A percentile compares a stretch with the other conserved stretches of the same genome.
Conservation (phyloP, 2,888 invertebrate genomes). For the Chloromyia formosa region DNA sequence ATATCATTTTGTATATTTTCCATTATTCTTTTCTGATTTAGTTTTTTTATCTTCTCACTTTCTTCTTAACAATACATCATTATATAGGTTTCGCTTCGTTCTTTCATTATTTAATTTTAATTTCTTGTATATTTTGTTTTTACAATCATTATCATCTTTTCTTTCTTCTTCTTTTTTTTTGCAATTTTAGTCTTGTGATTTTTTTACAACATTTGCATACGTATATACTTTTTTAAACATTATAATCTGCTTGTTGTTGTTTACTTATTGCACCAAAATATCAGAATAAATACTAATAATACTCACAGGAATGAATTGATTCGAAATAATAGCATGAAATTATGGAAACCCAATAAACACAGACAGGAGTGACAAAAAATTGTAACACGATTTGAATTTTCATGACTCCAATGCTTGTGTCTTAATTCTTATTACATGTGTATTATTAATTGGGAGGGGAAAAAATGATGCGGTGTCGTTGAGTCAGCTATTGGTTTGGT, state of each 20-base stretch:
- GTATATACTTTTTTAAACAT: background rate
- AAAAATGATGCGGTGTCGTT: too few relatives aligned
- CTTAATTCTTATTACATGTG: too few relatives aligned
- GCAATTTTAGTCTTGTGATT: constrained; percentile 5
- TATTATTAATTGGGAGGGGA: too few relatives aligned
- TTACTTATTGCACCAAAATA: constrained; percentile 42
- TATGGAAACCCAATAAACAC: too few relatives aligned
- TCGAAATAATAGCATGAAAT: constrained; percentile 19
- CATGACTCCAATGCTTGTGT: too few relatives aligned
- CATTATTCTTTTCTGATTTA: background rate
- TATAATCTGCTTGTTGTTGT: background rate
- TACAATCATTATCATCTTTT: constrained; percentile 8
- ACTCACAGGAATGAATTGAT: constrained; percentile 44
- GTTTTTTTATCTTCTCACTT: background rate
- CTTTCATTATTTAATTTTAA: background rate
- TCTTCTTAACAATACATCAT: background rate
- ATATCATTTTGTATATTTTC: background rate
- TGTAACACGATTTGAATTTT: too few relatives aligned
- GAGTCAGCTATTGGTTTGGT: too few relatives aligned
- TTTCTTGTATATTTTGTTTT: constrained; percentile 1
- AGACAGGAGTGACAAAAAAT: too few relatives aligned
- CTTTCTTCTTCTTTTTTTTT: background rate
- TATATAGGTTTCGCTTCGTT: background rate
- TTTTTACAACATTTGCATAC: constrained; percentile 3
- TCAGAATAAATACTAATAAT: constrained; percentile 41